Base-by-base conservation (phyloP, 2,797 vertebrate genomes). In the Coranthus polyacanthus region DNA sequence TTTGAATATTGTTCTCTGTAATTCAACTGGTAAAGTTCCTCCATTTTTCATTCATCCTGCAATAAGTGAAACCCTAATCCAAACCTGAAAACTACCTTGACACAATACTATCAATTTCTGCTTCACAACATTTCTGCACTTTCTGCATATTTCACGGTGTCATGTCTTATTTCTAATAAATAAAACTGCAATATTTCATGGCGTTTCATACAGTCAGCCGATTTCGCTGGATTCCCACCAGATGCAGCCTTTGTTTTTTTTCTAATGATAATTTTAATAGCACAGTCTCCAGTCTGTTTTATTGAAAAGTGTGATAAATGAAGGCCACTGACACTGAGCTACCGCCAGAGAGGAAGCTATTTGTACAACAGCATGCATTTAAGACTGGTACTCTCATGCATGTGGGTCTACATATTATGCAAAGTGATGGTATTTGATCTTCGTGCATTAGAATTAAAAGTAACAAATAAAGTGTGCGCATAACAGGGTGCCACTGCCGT, bases 391-490 rank as follows among this genome's bases (percentile, higher is more conserved):
- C 72, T 70, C 54, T 69, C 0, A 1, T 63, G 45, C 58, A 75
- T 37, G 62, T 29, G 16, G 68, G 53, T 58, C 53, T 53, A 52
- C 72, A 75, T 56, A 86, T 83, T 84, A 82, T 75, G 63, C 68
- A 73, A 76, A 82, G 55, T 8, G 67, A 39, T 47, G 66, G 58
- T 50, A 73, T 84, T 81, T 84, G 61, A 70, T 76, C 60, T 69
- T 15, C 0, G 26, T 26, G 45, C 51, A 63, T 74, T 49, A 58
- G 34, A 65, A 56, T 18, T 26, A 73, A 60, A 65, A 68, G 57
- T 70, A 64, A 77, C 60, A 68, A 80, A 76, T 57, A 55, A 47
- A 77, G 7, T 57, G 21, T 74, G n/a, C n/a, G n/a, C 69, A 72
- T 69, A 81, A 61, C 37, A 51, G 16, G 11, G 20, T 21, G 21